phyloP scores from a whole-genome alignment of 2,113 vertebrate genomes.

The Gymnogyps californianus region DNA sequence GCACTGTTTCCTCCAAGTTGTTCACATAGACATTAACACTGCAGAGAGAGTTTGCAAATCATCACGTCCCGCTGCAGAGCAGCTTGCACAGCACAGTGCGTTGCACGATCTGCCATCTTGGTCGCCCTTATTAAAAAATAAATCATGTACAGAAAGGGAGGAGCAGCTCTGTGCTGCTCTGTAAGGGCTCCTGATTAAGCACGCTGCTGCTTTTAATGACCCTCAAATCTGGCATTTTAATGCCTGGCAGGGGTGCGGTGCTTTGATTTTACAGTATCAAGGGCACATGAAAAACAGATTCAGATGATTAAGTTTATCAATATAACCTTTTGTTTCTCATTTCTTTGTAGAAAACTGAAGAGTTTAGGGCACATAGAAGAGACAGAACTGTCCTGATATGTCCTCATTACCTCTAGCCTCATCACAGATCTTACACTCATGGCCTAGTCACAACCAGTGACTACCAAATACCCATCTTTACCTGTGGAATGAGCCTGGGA shows the following conservation, averaged over 20 bases:
- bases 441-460: not conserved
- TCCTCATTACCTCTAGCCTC: not conserved
- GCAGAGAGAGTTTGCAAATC: not conserved
- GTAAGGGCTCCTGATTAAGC: not conserved
- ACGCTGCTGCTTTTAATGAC: not conserved
- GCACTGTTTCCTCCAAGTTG: not conserved
- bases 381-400: not conserved
- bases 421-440: not conserved
- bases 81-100: not conserved
- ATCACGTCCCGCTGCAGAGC: not conserved
- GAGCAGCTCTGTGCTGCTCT: not conserved
- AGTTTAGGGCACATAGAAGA: not conserved
- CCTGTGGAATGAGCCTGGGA: not conserved
- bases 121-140: not conserved
- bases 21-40: not conserved
- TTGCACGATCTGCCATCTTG: not conserved
- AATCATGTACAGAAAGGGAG: not conserved
- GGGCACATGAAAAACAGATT: not conserved
- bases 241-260: not conserved
- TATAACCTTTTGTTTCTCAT: not conserved
- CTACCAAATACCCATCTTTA: not conserved
- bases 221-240: not conserved
- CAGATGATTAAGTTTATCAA: not conserved
- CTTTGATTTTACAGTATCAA: not conserved
- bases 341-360: not conserved